Evolutionary conservation across 2,797 vertebrate species (phyloP).

Genomic region (Melanogrammus aeglefinus): DNA sequence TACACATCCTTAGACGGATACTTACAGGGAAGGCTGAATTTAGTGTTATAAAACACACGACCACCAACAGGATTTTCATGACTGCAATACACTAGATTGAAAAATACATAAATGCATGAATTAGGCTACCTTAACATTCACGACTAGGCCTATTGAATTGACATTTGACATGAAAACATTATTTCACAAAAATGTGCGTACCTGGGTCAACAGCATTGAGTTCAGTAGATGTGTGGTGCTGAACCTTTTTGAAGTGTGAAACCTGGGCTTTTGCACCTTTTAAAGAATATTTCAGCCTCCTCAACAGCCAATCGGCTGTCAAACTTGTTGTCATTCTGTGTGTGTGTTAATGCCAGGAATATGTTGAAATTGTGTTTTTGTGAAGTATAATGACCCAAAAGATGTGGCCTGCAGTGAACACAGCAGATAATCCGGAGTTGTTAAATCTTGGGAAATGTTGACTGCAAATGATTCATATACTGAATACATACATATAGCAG

Average conservation of each 20-base stretch:
- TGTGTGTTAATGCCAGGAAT: conserved; percentile 10
- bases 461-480: conserved; percentile 7
- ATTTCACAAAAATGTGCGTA: not conserved
- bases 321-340: conserved; percentile 4
- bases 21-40: conserved; percentile 27
- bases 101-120: not conserved
- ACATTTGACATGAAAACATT: not conserved
- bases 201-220: not conserved
- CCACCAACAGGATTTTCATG: conserved; percentile 27
- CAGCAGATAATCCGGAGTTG: conserved; percentile 18
- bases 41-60: conserved; percentile 18
- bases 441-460: conserved; percentile 6
- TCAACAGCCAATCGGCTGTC: conserved; percentile 21
- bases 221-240: not conserved
- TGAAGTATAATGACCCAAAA: conserved; percentile 7
- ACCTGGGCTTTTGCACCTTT: conserved; percentile 4
- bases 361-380: conserved; percentile 10
- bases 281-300: not conserved
- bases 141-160: not conserved
- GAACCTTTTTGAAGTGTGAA: not conserved
- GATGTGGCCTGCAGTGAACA: not conserved
- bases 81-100: conserved; percentile 3
- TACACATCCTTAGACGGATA: not conserved
- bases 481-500: not conserved
- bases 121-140: not conserved